Evolutionary conservation across 2,888 invertebrate species (phyloP).

Genomic region (Rhyacophila evoluta): DNA sequence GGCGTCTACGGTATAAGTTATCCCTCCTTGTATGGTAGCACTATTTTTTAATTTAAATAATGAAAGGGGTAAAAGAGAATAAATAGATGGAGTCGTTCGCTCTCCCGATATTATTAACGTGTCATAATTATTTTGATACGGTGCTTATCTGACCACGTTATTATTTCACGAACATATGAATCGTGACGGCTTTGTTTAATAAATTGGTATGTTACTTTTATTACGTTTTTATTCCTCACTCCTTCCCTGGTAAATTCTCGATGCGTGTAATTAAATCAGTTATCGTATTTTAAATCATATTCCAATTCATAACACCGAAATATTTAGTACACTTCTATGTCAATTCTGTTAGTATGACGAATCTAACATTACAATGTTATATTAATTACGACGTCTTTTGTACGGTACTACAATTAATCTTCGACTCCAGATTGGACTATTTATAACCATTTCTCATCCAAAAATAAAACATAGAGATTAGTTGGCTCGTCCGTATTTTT

Average conservation of each 20-base stretch:
- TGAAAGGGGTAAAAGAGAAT: conserved; percentile 1
- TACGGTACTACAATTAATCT: too few relatives aligned
- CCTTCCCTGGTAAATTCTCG: neutral
- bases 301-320: too few relatives aligned
- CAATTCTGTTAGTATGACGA: too few relatives aligned
- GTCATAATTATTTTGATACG: conserved; percentile 33
- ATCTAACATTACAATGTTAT: too few relatives aligned
- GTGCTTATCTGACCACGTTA: conserved; percentile 23
- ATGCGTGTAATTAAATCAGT: neutral
- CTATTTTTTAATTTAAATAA: conserved; percentile 27
- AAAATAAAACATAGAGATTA: too few relatives aligned
- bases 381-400: too few relatives aligned
- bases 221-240: neutral
- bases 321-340: too few relatives aligned
- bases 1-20: neutral
- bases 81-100: conserved; percentile 10
- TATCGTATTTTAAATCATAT: neutral
- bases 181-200: conserved; percentile 20
- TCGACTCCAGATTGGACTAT: too few relatives aligned
- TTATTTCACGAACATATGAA: conserved; percentile 26
- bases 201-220: neutral
- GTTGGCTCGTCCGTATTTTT: too few relatives aligned
- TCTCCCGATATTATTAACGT: conserved; percentile 19
- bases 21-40: conserved; percentile 20
- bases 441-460: too few relatives aligned